Base-by-base conservation (phyloP, 2,888 invertebrate species). In the Gortyna flavago region DNA sequence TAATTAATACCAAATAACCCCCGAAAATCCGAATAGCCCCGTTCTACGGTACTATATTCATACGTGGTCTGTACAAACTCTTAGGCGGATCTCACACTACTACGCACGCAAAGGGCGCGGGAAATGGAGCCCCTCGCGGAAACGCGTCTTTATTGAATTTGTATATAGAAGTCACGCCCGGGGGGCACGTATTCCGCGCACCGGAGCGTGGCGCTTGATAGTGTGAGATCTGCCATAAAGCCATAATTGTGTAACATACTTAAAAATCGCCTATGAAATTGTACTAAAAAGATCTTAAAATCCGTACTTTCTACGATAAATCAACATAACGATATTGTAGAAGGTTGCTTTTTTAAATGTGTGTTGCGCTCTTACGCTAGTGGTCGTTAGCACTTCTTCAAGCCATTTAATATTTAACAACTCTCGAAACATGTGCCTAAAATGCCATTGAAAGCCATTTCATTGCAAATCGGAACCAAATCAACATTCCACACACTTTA, bases 341-440 rank as follows among this genome's bases (percentile, higher is more conserved):
- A 64, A 38, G 29, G 67, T 21, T 66, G 9, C 44, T 29, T 41
- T 57, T 64, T 79, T n/a, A 16, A 4, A n/a, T n/a, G 32, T 38
- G 25, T 84, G 59, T 78, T 13, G 38, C 38, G 32, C 51, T 66
- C 25, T 83, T 59, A 66, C 8, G 3, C 5, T 66, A 16, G n/a
- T 61, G 25, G 41, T 54, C 29, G 13, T 75, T 54, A 54, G 29
- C 9, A 54, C 18, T 29, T 69, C 57, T 65, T 69, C 35, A 79
- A 79, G 18, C 61, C 66, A 71, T 62, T 57, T 51, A 75, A 81
- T 74, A 67, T 57, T 54, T 57, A 79, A 80, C 70, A 70, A 67
- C 62, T 79, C 44, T 80, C 66, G 32, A 78, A 78, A 48, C 69
- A 84, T 84, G 61, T 70, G 79, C 59, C 16, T 32, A 32, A 38